These are phyloP conservation scores for Mythimna lalbum DNA, from an alignment of 2,888 invertebrate species.

Conservation along the genomic window DNA sequence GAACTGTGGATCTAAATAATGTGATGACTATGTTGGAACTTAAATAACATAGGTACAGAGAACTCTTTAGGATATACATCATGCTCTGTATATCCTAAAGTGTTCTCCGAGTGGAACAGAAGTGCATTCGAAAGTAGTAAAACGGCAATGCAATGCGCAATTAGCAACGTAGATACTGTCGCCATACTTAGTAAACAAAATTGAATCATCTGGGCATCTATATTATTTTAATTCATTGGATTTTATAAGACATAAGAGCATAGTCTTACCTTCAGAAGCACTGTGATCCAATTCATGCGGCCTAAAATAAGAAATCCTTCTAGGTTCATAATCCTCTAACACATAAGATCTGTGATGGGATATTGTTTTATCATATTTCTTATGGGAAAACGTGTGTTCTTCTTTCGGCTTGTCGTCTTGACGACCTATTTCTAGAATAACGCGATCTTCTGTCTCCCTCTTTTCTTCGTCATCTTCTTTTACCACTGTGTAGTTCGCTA, in stretches of 20 bases:
- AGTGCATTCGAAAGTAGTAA: neutral
- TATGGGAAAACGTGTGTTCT: slow-evolving; percentile 87
- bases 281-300: slow-evolving; percentile 82
- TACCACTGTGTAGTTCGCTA: slow-evolving; percentile 82
- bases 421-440: slow-evolving; percentile 88
- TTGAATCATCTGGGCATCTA: neutral
- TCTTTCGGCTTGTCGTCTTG: slow-evolving; percentile 86
- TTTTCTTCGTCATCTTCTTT: slow-evolving; percentile 84
- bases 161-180: neutral
- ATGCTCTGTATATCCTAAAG: neutral
- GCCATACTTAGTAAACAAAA: neutral
- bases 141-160: neutral
- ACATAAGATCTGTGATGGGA: slow-evolving; percentile 87
- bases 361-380: slow-evolving; percentile 89
- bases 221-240: neutral
- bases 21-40: too few species aligned
- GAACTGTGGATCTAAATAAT: too few species aligned
- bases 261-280: slow-evolving; percentile 76
- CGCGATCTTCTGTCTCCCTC: slow-evolving; percentile 81
- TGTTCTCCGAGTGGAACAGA: slow-evolving; percentile 1
- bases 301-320: slow-evolving; percentile 80
- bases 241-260: neutral
- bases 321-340: slow-evolving; percentile 85
- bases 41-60: neutral
- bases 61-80: too few species aligned